Evolutionary conservation across 2,888 invertebrate genomes (phyloP).

Genomic region (Pyralis farinalis): DNA sequence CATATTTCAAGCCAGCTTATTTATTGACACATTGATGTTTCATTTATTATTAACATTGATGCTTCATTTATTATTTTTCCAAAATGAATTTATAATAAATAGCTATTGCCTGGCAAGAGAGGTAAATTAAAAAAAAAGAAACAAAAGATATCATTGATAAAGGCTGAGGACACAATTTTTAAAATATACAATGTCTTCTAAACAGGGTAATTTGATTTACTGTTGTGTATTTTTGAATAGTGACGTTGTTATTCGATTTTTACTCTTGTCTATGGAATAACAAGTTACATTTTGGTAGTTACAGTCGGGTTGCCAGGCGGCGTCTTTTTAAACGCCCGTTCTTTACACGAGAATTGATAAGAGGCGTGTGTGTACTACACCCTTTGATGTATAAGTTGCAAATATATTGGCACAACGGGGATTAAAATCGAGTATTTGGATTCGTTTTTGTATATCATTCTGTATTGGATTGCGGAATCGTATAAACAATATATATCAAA

Average conservation of each 20-base stretch:
- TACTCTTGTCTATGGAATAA: slow-evolving; percentile 47
- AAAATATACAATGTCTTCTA: slow-evolving; percentile 78
- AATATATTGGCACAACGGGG: neutral
- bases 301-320: neutral
- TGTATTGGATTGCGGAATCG: too few relatives aligned
- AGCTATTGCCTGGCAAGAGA: slow-evolving; percentile 44
- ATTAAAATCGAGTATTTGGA: neutral
- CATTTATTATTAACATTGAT: too few relatives aligned
- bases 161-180: slow-evolving; percentile 79
- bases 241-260: slow-evolving; percentile 64
- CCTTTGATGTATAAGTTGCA: neutral
- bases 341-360: neutral
- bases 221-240: slow-evolving; percentile 68
- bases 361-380: neutral
- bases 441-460: too few relatives aligned
- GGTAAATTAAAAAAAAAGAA: slow-evolving; percentile 39
- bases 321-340: neutral
- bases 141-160: slow-evolving; percentile 74
- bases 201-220: slow-evolving; percentile 78
- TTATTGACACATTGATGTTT: too few relatives aligned
- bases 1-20: too few relatives aligned
- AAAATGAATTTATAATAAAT: too few relatives aligned
- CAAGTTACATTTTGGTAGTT: slow-evolving; percentile 38
- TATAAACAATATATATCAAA: too few relatives aligned
- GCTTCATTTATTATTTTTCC: too few relatives aligned